A percentile compares a stretch with the other conserved stretches of the same genome.
phyloP scores from a whole-genome alignment of 2,888 invertebrate genomes.

The Diabrotica balteata region DNA sequence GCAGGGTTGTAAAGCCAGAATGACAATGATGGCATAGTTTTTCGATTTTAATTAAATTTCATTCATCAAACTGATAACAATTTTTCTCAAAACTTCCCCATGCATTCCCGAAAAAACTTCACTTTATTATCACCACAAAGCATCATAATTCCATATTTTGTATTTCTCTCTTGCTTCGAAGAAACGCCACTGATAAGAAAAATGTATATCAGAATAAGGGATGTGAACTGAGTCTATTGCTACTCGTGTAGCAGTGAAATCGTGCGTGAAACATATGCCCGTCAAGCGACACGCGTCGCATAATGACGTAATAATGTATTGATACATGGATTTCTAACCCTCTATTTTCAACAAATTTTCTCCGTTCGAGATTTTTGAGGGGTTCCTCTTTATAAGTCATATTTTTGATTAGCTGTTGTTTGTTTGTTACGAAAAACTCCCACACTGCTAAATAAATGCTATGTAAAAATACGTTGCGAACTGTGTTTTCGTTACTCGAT shows the following conservation, averaged over 20 bases:
- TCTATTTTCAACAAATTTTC: slow-evolving; percentile 40
- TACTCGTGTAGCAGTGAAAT: slow-evolving; percentile 54
- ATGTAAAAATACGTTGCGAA: too few relatives aligned
- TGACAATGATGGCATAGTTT: too few relatives aligned
- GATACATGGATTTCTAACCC: slow-evolving; percentile 53
- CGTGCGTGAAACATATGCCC: slow-evolving; percentile 61
- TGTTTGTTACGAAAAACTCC: neutral
- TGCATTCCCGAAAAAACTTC: too few relatives aligned
- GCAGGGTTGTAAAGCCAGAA: too few relatives aligned
- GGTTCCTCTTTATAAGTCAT: slow-evolving; percentile 30
- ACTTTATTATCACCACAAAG: neutral
- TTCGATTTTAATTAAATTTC: too few relatives aligned
- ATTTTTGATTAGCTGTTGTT: slow-evolving; percentile 6
- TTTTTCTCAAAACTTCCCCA: too few relatives aligned
- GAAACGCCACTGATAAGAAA: slow-evolving; percentile 6
- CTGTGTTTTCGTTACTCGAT: too few relatives aligned
- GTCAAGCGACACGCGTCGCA: slow-evolving; percentile 58
- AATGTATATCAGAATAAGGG: slow-evolving; percentile 26
- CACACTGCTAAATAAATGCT: too few relatives aligned
- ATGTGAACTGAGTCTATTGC: slow-evolving; percentile 32
- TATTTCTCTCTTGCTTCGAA: neutral
- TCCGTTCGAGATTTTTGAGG: slow-evolving; percentile 20
- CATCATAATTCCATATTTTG: neutral
- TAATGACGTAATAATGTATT: slow-evolving; percentile 62
- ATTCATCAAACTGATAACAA: too few relatives aligned